These are phyloP conservation scores for Oscheius sp. DNA, from an alignment of 2,888 invertebrate species.

Conservation along the genomic window DNA sequence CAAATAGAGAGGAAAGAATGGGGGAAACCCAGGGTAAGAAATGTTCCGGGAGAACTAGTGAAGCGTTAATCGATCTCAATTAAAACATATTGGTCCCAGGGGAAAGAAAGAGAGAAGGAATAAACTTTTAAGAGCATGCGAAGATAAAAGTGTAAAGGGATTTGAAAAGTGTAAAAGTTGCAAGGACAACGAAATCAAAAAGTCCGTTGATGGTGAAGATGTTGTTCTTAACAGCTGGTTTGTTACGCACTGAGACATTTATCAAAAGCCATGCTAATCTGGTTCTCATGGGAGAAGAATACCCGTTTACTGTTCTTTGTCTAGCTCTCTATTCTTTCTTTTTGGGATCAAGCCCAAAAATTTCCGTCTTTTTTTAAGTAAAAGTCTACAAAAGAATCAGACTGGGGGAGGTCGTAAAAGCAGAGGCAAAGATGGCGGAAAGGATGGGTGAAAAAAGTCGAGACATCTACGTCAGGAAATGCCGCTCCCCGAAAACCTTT, in stretches of 20 bases:
- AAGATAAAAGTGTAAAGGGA: background rate
- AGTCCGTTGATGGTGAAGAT: background rate
- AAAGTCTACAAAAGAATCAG: no score
- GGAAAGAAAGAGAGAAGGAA: background rate
- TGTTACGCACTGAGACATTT: conserved; percentile 2
- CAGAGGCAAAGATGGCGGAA: no score
- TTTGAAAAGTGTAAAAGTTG: background rate
- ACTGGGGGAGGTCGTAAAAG: no score
- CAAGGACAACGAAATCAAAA: no score
- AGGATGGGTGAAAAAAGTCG: no score
- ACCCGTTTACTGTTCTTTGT: no score
- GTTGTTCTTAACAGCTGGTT: conserved; percentile 6
- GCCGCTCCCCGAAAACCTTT: no score
- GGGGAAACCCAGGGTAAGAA: background rate
- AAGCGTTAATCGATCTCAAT: conserved; percentile 6
- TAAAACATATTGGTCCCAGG: background rate
- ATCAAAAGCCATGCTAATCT: conserved; percentile 19
- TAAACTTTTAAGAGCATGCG: background rate
- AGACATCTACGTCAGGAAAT: no score
- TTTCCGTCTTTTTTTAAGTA: no score
- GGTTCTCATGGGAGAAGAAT: background rate
- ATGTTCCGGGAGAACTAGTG: background rate
- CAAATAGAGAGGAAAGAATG: conserved; percentile 21
- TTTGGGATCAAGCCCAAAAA: no score
- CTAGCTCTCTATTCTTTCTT: no score